Conservation (phyloP, 2,797 vertebrate species). For the Arctocebus calabarensis region DNA sequence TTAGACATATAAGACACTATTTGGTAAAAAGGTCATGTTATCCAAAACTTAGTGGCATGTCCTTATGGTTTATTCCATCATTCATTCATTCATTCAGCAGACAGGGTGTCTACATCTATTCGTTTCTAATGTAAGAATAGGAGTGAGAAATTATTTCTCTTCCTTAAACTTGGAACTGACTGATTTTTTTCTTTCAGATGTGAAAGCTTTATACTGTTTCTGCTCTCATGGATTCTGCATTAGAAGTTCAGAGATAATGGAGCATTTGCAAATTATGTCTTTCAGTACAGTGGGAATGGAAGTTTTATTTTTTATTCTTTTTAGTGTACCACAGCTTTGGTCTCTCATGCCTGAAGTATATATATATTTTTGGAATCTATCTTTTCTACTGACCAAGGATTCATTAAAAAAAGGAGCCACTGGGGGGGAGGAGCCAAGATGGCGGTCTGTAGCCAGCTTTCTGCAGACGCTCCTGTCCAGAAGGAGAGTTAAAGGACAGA, state of each 20-base stretch:
- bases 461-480: too few relatives aligned
- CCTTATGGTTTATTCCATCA: neutral
- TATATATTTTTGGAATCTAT: conserved; percentile 26
- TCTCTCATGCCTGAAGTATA: conserved; percentile 56
- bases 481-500: too few relatives aligned
- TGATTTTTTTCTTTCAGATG: neutral
- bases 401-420: conserved; percentile 54
- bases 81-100: neutral
- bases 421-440: too few relatives aligned
- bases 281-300: conserved; percentile 4
- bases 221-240: neutral
- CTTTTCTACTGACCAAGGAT: conserved; percentile 52
- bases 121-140: neutral
- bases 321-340: neutral
- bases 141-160: neutral
- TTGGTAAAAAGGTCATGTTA: conserved; percentile 28
- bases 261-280: conserved; percentile 37
- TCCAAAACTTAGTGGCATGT: neutral
- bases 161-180: neutral
- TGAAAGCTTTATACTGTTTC: neutral
- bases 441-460: too few relatives aligned
- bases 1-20: neutral
- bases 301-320: conserved; percentile 56
- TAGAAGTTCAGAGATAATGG: conserved; percentile 27
- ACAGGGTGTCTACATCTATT: neutral